These are phyloP conservation scores for Drosophila eugracilis DNA, from an alignment of 1,140 invertebrate species.

Conservation along the genomic window DNA sequence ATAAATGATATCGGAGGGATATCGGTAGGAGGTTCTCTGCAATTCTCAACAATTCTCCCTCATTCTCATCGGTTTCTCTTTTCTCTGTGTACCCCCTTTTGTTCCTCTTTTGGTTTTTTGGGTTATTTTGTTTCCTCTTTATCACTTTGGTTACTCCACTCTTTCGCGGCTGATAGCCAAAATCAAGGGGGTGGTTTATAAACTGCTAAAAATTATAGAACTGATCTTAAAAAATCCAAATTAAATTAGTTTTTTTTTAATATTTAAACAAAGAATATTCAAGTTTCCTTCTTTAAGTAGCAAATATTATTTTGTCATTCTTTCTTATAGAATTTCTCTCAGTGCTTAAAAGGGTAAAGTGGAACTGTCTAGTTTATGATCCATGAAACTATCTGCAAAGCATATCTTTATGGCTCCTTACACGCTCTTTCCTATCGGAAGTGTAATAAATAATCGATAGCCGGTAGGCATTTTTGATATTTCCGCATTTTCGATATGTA, in stretches of 20 bases:
- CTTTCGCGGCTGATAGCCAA: constrained; percentile 1
- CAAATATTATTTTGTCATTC: background rate
- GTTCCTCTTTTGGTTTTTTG: constrained; percentile 1
- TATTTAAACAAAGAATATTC: too few relatives aligned
- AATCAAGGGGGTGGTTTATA: constrained; percentile 7
- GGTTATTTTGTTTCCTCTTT: background rate
- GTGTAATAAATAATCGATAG: constrained; percentile 2
- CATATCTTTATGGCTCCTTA: constrained; percentile 4
- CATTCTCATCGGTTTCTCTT: background rate
- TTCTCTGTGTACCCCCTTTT: background rate
- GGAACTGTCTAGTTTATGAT: background rate
- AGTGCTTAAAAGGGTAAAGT: background rate
- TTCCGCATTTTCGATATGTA: background rate
- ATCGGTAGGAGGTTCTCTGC: constrained; percentile 11
- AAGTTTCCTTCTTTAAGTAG: too few relatives aligned
- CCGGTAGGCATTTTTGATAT: constrained; percentile 1
- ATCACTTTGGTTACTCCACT: constrained; percentile 4
- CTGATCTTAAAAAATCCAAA: background rate
- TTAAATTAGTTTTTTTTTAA: too few relatives aligned
- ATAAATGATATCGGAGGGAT: constrained; percentile 59
- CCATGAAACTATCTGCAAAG: constrained; percentile 7
- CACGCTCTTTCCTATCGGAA: background rate
- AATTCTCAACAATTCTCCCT: constrained; percentile 5
- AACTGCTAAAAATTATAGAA: background rate
- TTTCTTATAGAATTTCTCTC: background rate